Conservation (phyloP, 2,113 vertebrate genomes). For the Larimichthys polyactis region DNA sequence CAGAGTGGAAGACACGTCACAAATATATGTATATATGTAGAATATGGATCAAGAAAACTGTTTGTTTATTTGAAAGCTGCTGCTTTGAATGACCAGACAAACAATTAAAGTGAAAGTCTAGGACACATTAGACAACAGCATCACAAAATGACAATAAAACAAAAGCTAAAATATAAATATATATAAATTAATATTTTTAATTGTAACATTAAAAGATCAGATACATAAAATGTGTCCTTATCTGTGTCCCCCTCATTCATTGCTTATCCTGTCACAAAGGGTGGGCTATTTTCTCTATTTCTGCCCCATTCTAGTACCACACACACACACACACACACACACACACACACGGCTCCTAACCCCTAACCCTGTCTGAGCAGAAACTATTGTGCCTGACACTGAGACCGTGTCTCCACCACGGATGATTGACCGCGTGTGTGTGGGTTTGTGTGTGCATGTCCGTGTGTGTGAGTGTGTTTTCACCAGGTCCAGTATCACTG, state of each 20-base stretch:
- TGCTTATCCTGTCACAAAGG: constrained; percentile 42
- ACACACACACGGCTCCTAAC: constrained; percentile 52
- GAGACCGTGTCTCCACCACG: constrained; percentile 67
- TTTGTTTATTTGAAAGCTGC: not conserved
- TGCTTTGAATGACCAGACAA: not conserved
- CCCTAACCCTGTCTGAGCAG: constrained; percentile 66
- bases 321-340: constrained; percentile 49
- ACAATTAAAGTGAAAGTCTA: not conserved
- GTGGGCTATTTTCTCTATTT: constrained; percentile 54
- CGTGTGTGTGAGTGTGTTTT: constrained; percentile 43
- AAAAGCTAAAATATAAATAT: not conserved
- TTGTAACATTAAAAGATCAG: not conserved
- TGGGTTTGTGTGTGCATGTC: constrained; percentile 42
- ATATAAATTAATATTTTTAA: not conserved
- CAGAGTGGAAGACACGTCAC: not conserved
- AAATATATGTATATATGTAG: too few species aligned
- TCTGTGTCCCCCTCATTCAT: constrained; percentile 3
- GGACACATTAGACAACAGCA: not conserved
- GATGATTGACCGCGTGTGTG: constrained; percentile 60
- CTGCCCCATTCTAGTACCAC: constrained; percentile 22
- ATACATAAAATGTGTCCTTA: not conserved
- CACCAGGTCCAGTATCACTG: constrained; percentile 61
- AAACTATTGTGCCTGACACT: constrained; percentile 75
- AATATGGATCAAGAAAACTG: too few species aligned
- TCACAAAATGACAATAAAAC: not conserved